These are phyloP conservation scores for Takifugu bimaculatus DNA, from an alignment of 2,113 vertebrate species.

Conservation along the genomic window DNA sequence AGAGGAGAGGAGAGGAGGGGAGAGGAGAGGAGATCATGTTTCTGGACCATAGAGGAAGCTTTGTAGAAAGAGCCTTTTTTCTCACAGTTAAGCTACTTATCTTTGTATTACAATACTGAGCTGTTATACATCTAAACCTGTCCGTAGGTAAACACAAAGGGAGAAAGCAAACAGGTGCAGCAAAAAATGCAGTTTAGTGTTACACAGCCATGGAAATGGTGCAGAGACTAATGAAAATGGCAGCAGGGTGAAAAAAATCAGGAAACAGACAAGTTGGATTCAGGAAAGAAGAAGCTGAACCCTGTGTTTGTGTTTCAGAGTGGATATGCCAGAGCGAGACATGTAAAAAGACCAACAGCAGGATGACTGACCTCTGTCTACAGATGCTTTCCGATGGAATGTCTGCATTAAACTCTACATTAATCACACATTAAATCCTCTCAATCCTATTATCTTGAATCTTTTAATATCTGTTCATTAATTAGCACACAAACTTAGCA, in stretches of 20 bases:
- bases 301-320: constrained; percentile 20
- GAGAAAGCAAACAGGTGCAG: no score
- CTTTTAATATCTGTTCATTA: background rate
- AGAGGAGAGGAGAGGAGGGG: no score
- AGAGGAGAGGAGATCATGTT: no score
- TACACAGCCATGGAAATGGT: constrained; percentile 34
- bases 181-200: constrained; percentile 1
- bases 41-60: no score
- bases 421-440: background rate
- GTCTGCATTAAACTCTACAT: no score
- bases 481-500: background rate
- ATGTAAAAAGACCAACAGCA: constrained; percentile 28
- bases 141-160: no score
- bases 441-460: background rate
- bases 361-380: background rate
- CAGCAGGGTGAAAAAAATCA: constrained; percentile 35
- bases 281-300: constrained; percentile 56
- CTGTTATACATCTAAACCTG: no score
- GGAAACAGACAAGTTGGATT: constrained; percentile 55
- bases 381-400: constrained; percentile 5
- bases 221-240: constrained; percentile 29
- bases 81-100: no score
- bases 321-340: constrained; percentile 15
- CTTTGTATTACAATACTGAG: no score
- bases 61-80: no score